phyloP scores from a whole-genome alignment of 2,797 vertebrate genomes.

The Columba guinea region DNA sequence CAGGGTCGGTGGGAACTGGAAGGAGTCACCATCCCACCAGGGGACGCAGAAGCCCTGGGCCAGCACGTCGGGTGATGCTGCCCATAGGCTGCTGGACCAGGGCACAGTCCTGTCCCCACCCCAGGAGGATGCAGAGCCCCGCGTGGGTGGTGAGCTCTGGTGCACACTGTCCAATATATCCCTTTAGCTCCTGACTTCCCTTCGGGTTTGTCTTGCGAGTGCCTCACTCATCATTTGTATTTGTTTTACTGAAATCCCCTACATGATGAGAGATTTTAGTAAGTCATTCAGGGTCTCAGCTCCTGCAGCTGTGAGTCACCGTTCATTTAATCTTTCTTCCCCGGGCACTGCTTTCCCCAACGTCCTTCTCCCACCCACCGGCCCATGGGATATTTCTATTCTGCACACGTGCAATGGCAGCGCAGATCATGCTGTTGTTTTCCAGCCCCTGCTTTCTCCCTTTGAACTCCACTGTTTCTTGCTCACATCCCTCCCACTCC shows the following conservation, averaged over 20 bases:
- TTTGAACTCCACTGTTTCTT: neutral
- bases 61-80: fast-evolving
- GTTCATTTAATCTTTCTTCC: neutral
- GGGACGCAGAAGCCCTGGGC: neutral
- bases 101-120: neutral
- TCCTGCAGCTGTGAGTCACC: neutral
- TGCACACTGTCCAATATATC: neutral
- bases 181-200: neutral
- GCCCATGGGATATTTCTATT: neutral
- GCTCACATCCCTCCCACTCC: neutral
- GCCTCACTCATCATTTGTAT: neutral
- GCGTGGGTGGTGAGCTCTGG: fast-evolving
- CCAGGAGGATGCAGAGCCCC: neutral
- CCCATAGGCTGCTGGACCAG: fast-evolving
- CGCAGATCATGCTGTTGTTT: fast-evolving
- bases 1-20: neutral
- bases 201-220: neutral
- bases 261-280: neutral
- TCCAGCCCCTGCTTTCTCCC: neutral
- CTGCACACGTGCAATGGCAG: neutral
- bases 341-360: neutral
- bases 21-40: neutral
- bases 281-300: neutral
- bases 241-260: neutral
- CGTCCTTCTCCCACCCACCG: neutral